These are phyloP conservation scores for Isaurus tuberculatus DNA, from an alignment of 92 coral and sea anemone species.

Conservation along the genomic window DNA sequence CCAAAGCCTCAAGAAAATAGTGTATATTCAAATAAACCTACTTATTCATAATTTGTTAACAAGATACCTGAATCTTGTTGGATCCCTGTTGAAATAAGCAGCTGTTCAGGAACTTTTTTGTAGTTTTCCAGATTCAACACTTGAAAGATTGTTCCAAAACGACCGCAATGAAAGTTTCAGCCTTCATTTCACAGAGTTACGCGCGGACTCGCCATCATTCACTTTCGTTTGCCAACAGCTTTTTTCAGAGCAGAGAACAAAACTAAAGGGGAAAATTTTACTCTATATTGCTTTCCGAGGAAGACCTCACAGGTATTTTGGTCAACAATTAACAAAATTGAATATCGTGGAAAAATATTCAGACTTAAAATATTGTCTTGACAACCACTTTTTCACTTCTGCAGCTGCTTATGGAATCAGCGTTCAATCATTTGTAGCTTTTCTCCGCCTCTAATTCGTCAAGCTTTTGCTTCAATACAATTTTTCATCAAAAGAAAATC, in stretches of 20 bases:
- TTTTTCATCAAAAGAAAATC: not conserved
- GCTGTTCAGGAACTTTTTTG: not conserved
- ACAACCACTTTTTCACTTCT: slow-evolving; percentile 13
- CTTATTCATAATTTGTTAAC: not conserved
- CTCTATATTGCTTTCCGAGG: not conserved
- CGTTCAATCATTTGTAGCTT: not conserved
- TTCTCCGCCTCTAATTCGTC: not conserved
- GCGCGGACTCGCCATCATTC: not conserved
- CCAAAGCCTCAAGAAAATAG: not conserved
- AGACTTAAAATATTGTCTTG: slow-evolving; percentile 5
- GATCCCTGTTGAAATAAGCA: not conserved
- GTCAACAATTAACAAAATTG: not conserved
- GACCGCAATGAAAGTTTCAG: not conserved
- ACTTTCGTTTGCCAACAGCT: not conserved
- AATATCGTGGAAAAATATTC: not conserved
- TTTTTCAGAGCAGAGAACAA: not conserved
- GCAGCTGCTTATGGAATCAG: slow-evolving; percentile 20
- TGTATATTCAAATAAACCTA: not conserved
- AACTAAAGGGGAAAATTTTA: too few species aligned
- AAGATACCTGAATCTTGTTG: slow-evolving; percentile 9
- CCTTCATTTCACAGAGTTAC: not conserved
- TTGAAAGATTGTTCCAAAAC: not conserved
- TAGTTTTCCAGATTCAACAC: not conserved
- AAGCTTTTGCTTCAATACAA: not conserved
- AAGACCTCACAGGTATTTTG: not conserved